Evolutionary conservation across 2,113 vertebrate genomes (phyloP).

Genomic region (Donacobius atricapilla): DNA sequence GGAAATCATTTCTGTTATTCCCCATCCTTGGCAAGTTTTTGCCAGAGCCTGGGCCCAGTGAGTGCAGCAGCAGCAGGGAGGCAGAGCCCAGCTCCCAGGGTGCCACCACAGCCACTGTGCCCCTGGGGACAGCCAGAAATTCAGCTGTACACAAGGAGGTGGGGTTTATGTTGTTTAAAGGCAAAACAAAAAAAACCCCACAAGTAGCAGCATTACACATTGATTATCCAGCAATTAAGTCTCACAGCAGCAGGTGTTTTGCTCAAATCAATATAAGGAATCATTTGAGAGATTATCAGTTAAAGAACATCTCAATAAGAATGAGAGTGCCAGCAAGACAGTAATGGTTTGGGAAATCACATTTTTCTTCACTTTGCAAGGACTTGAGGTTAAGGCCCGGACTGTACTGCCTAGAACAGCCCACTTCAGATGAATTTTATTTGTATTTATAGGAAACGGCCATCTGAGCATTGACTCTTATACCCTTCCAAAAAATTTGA

Average conservation of each 20-base stretch:
- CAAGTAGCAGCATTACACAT: neutral
- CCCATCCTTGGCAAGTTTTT: neutral
- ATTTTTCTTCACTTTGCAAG: neutral
- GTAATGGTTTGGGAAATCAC: neutral
- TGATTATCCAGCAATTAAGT: neutral
- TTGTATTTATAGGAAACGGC: neutral
- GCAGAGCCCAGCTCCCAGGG: neutral
- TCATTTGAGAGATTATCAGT: neutral
- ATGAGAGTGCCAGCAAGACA: neutral
- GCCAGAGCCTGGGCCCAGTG: neutral
- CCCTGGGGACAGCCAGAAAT: neutral
- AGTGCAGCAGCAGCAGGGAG: neutral
- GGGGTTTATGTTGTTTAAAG: neutral
- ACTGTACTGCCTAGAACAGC: neutral
- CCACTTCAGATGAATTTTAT: neutral
- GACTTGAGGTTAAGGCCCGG: neutral
- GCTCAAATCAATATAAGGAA: neutral
- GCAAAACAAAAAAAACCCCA: neutral
- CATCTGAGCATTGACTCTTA: neutral
- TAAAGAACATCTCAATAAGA: neutral
- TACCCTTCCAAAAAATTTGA: neutral
- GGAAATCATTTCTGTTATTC: neutral
- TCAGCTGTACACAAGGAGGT: neutral
- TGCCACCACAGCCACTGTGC: accelerated
- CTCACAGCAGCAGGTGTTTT: neutral